Conservation (phyloP, 2,888 invertebrate species). For the Caenorhabditis parvicauda region DNA sequence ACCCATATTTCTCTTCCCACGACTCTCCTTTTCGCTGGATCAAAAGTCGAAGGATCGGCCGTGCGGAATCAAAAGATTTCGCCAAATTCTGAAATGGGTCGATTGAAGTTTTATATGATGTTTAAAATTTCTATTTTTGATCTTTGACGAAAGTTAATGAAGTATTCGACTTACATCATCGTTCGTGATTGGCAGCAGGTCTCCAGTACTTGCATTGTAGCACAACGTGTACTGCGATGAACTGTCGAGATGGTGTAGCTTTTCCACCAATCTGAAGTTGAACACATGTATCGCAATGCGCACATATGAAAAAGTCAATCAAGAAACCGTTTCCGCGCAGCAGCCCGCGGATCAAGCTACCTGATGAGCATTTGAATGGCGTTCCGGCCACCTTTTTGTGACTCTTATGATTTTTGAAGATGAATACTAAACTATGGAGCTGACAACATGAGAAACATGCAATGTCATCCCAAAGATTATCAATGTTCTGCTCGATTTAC, state of each 20-base stretch:
- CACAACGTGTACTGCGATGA: conserved; percentile 83
- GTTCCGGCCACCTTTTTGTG: conserved; percentile 72
- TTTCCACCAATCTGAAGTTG: conserved; percentile 40
- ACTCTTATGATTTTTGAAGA: not conserved
- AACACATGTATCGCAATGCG: not conserved
- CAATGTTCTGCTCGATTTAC: too few relatives aligned
- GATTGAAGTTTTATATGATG: too few relatives aligned
- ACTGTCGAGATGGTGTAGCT: conserved; percentile 75
- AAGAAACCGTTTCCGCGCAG: too few relatives aligned
- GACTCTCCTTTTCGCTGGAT: conserved; percentile 83
- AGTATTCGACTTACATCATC: conserved; percentile 75
- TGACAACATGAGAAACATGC: too few relatives aligned
- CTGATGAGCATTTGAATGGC: conserved; percentile 62
- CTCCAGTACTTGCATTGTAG: conserved; percentile 91
- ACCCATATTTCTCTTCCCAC: conserved; percentile 87
- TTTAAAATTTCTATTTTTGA: too few relatives aligned
- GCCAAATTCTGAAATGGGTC: conserved; percentile 60
- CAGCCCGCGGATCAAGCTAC: too few relatives aligned
- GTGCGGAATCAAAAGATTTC: conserved; percentile 58
- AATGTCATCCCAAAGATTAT: too few relatives aligned
- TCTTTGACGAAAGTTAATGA: too few relatives aligned
- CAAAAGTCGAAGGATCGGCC: conserved; percentile 76
- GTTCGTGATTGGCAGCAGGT: conserved; percentile 95
- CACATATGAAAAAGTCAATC: too few relatives aligned
- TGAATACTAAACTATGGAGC: not conserved